Evolutionary conservation across 2,797 vertebrate genomes (phyloP).

Genomic region (Cossypha heuglini): DNA sequence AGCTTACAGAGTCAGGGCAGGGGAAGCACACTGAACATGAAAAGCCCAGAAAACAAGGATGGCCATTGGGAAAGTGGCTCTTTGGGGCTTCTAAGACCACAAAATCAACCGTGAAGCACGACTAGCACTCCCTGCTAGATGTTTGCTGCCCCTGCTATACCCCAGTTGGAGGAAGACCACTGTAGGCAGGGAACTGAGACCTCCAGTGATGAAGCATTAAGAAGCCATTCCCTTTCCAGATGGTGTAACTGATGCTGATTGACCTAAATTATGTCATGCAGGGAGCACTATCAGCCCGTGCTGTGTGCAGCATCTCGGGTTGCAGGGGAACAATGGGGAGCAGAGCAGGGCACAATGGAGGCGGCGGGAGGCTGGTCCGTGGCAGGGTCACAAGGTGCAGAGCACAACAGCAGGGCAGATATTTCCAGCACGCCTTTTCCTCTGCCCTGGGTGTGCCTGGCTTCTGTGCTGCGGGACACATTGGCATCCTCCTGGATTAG

Average conservation of each 20-base stretch:
- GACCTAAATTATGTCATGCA: conserved; percentile 37
- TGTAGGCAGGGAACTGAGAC: not conserved
- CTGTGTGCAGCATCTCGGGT: conserved; percentile 14
- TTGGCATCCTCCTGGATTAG: not conserved
- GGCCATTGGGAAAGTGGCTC: not conserved
- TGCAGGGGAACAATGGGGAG: conserved; percentile 22
- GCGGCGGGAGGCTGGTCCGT: rapidly evolving
- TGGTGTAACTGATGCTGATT: conserved; percentile 61
- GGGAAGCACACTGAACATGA: not conserved
- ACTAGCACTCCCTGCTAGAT: not conserved
- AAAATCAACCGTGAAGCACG: not conserved
- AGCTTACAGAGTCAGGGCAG: not conserved
- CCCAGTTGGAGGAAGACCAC: not conserved
- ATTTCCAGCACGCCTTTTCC: not conserved
- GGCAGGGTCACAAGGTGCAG: not conserved
- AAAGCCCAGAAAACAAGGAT: not conserved
- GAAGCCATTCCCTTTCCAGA: conserved; percentile 33
- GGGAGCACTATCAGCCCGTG: not conserved
- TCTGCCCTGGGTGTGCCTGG: not conserved
- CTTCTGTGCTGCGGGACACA: not conserved
- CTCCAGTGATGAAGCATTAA: not conserved
- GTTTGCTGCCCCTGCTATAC: not conserved
- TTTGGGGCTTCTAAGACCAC: not conserved
- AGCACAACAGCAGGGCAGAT: not conserved
- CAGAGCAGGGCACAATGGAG: not conserved